phyloP scores from a whole-genome alignment of 2,113 vertebrate species.

The Sporophila hypoxantha region DNA sequence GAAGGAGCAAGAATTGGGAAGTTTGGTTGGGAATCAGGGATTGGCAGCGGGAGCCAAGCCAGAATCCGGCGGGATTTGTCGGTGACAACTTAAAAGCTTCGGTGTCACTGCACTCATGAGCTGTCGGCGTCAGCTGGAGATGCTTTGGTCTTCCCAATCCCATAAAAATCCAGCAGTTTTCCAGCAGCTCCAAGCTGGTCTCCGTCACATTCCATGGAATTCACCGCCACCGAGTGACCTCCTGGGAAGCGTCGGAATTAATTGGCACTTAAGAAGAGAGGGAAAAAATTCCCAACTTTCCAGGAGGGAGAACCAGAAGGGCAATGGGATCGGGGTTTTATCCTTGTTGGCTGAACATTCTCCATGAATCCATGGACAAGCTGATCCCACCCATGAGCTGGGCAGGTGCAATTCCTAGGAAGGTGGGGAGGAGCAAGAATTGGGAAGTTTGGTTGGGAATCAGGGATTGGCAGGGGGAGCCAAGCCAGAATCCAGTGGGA shows the following conservation, averaged over 20 bases:
- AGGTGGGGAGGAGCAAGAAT: not conserved
- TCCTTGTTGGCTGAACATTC: fast-evolving
- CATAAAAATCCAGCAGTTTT: not conserved
- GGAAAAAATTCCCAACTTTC: too few species aligned
- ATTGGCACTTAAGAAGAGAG: too few species aligned
- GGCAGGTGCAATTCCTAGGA: not conserved
- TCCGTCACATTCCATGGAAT: too few species aligned
- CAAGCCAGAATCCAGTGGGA: not conserved
- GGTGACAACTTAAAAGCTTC: not conserved
- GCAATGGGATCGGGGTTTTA: not conserved
- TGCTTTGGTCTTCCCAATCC: not conserved
- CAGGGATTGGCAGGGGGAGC: not conserved
- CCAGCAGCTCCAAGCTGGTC: not conserved
- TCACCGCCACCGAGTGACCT: too few species aligned
- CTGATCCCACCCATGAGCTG: not conserved
- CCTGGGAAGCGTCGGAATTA: too few species aligned
- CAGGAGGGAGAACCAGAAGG: too few species aligned
- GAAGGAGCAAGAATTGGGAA: not conserved
- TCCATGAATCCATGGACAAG: not conserved
- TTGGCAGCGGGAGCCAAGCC: not conserved
- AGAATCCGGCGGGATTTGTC: not conserved
- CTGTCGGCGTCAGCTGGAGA: too few species aligned
- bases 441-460: not conserved
- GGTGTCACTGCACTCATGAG: not conserved
- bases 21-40: not conserved